phyloP scores from a whole-genome alignment of 2,888 invertebrate species.

The Hanleya hanleyi region DNA sequence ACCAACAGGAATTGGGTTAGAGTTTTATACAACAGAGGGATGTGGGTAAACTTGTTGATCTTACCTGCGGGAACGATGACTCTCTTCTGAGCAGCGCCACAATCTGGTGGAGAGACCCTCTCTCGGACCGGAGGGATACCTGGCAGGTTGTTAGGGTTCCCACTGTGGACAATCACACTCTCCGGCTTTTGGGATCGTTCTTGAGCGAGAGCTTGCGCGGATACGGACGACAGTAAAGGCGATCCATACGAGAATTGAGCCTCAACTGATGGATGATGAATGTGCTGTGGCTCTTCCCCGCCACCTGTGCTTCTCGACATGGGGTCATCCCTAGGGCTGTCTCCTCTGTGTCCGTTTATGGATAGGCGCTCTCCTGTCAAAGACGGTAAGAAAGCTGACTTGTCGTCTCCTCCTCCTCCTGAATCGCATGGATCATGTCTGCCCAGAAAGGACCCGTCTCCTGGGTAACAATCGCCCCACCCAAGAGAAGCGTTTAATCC shows the following conservation, averaged over 20 bases:
- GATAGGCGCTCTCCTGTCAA: not conserved
- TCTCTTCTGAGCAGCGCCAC: not conserved
- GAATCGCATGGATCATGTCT: no score
- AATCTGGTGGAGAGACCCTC: not conserved
- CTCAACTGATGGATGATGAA: no score
- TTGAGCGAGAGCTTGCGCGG: no score
- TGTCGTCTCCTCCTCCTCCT: not conserved
- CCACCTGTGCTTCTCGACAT: not conserved
- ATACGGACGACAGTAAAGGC: no score
- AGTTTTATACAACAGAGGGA: no score
- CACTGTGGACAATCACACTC: not conserved
- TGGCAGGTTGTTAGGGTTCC: not conserved
- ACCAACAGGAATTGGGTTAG: no score
- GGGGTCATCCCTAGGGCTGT: not conserved
- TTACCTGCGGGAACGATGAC: not conserved
- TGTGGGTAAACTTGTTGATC: no score
- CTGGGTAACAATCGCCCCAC: constrained; percentile 3
- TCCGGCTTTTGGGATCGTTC: not conserved
- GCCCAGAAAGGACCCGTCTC: not conserved
- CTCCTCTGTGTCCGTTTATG: not conserved
- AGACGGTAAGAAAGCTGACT: not conserved
- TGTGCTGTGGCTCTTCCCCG: not conserved
- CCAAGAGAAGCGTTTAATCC: not conserved
- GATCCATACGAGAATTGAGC: no score
- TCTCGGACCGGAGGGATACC: not conserved